These are phyloP conservation scores for Rhamnusium bicolor DNA, from an alignment of 2,888 invertebrate genomes.

Conservation along the genomic window DNA sequence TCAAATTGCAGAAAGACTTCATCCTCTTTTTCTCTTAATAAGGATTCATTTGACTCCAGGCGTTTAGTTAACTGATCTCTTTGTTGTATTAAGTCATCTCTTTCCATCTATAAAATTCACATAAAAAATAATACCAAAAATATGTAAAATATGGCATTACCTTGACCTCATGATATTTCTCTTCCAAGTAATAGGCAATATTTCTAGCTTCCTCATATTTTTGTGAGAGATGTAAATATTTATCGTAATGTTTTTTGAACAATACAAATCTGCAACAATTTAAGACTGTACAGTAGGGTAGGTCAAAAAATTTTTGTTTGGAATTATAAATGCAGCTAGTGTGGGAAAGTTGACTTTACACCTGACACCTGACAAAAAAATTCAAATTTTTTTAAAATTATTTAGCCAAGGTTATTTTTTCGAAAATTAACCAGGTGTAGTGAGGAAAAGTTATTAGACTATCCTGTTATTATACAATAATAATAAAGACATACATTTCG, in stretches of 20 bases:
- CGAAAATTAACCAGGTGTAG: too few species aligned
- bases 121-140: neutral
- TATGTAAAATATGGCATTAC: slow-evolving; percentile 64
- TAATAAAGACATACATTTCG: too few species aligned
- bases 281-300: too few species aligned
- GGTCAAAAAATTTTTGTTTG: too few species aligned
- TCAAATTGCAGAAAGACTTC: slow-evolving; percentile 77
- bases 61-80: slow-evolving; percentile 72
- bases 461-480: too few species aligned
- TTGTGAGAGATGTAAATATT: slow-evolving; percentile 76
- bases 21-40: slow-evolving; percentile 76
- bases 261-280: slow-evolving; percentile 74
- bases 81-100: slow-evolving; percentile 74
- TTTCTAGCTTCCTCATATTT: slow-evolving; percentile 77
- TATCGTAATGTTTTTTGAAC: slow-evolving; percentile 78
- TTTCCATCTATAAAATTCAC: slow-evolving; percentile 71
- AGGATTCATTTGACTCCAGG: slow-evolving; percentile 74
- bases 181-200: slow-evolving; percentile 77
- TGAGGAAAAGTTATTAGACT: too few species aligned
- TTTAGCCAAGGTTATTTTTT: too few species aligned
- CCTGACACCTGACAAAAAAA: too few species aligned
- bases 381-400: too few species aligned
- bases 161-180: slow-evolving; percentile 79
- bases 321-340: too few species aligned
- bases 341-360: too few species aligned